Base-by-base conservation (phyloP, 2,888 invertebrate genomes). In the Ormia ochracea region DNA sequence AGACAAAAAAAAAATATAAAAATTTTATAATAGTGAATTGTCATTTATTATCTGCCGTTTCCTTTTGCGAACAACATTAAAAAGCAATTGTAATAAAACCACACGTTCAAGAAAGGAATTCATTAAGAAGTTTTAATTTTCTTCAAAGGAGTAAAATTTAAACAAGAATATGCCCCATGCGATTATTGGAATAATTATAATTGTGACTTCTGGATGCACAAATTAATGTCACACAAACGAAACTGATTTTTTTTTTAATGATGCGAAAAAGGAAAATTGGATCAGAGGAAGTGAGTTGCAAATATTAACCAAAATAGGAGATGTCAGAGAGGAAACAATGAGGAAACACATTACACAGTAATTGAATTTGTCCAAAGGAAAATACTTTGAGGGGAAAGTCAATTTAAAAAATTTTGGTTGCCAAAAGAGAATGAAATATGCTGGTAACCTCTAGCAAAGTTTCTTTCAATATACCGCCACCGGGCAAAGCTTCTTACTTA, bases 1-100 rank as follows among this genome's bases (percentile, higher is more conserved):
- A 23, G 63, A 28, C 59, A 65, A 74, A 65, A n/a, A n/a, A n/a
- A n/a, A n/a, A 65, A 69, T 38, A 43, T 69, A 58, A 63, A 68
- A 69, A 38, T 70, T 79, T 75, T 70, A 66, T 17, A 70, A 70
- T 19, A 68, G 50, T 78, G 26, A 79, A 52, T 36, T 59, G 54
- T 41, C 17, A 41, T 45, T 78, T 43, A 56, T 23, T 33, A 43
- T 36, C 0, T 10, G 9, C 23, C 10, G 5, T 33, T 14, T 19
- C 10, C 50, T 23, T 52, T 65, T 65, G 70, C 19, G 43, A 70
- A 70, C 5, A n/a, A 14, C 33, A 1, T 36, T 38, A 28, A 28
- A 56, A 26, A 1, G 6, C 17, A 19, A 38, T 17, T 56, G 7
- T 17, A 26, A n/a, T 14, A 36, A 54, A 31, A 21, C 65, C 58